A percentile compares a stretch with the other conserved stretches of the same genome.
Conservation (phyloP, 2,113 vertebrate genomes). For the Cyphomyrus plagiostoma region DNA sequence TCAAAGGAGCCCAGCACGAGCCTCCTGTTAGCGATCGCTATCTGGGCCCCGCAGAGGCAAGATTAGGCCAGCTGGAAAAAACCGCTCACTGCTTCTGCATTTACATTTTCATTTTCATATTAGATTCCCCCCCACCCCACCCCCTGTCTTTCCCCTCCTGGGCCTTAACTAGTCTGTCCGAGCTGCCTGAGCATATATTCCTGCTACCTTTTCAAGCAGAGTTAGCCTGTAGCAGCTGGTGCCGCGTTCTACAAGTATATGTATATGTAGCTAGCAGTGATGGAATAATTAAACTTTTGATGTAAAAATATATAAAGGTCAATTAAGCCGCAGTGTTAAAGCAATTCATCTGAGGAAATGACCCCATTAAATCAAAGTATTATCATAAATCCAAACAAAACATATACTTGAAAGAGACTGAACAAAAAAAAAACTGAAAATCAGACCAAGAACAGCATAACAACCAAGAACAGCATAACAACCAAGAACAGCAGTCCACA, state of each 20-base stretch:
- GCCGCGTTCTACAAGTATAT: constrained; percentile 4
- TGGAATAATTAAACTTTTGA: constrained; percentile 57
- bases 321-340: constrained; percentile 41
- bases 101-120: constrained; percentile 75
- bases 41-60: constrained; percentile 61
- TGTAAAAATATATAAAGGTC: constrained; percentile 50
- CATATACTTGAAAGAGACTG: not conserved
- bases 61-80: constrained; percentile 67
- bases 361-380: constrained; percentile 54
- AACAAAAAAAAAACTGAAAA: constrained; percentile 36
- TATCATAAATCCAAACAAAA: constrained; percentile 37
- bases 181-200: constrained; percentile 17
- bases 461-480: too few relatives aligned
- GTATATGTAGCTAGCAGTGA: constrained; percentile 36
- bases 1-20: constrained; percentile 65
- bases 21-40: constrained; percentile 72
- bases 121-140: constrained; percentile 41
- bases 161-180: constrained; percentile 31
- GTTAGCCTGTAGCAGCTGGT: not conserved
- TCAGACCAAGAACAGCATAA: not conserved
- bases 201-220: not conserved
- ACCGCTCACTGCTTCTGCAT: constrained; percentile 41
- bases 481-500: not conserved
- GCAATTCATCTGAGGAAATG: constrained; percentile 40
- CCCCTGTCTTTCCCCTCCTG: constrained; percentile 30